Percentiles rank a stretch among this genome's conserved stretches.
phyloP scores from a whole-genome alignment of 2,797 vertebrate genomes.

The Cirrhinus molitorella region DNA sequence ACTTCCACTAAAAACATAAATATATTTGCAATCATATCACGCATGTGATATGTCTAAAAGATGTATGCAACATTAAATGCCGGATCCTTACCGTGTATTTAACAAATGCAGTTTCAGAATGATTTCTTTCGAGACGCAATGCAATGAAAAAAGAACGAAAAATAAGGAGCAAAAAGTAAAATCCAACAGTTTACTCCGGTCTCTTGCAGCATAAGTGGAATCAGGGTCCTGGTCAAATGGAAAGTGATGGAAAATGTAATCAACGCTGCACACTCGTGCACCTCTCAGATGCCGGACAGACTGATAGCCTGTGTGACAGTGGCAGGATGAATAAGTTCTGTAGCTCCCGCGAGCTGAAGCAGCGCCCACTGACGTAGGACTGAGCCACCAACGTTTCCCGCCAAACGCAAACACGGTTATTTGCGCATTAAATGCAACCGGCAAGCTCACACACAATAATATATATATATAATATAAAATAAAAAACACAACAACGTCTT shows the following conservation, averaged over 20 bases:
- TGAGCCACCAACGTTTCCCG: conserved; percentile 46
- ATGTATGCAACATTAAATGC: not conserved
- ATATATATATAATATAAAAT: too few relatives aligned
- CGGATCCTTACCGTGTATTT: conserved; percentile 52
- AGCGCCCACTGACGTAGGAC: not conserved
- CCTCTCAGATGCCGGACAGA: not conserved
- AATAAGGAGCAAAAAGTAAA: conserved; percentile 3
- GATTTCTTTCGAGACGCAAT: conserved; percentile 28
- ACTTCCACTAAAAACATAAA: not conserved
- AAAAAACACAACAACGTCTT: not conserved
- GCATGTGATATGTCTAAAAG: not conserved
- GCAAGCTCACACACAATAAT: too few relatives aligned
- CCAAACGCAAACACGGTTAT: conserved; percentile 42
- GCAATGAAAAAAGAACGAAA: conserved; percentile 33
- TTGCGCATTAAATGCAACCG: not conserved
- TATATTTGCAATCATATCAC: not conserved
- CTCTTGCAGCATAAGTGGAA: conserved; percentile 32
- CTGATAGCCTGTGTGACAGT: conserved; percentile 24
- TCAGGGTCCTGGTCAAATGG: conserved; percentile 5
- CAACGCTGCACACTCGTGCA: not conserved
- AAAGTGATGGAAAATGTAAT: conserved; percentile 4
- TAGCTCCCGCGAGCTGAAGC: conserved; percentile 14
- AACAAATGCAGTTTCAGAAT: conserved; percentile 26
- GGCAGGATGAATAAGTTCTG: conserved; percentile 21
- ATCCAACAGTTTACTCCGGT: conserved; percentile 39